phyloP scores from a whole-genome alignment of 2,797 vertebrate genomes.

The Ctenopoma multispine region DNA sequence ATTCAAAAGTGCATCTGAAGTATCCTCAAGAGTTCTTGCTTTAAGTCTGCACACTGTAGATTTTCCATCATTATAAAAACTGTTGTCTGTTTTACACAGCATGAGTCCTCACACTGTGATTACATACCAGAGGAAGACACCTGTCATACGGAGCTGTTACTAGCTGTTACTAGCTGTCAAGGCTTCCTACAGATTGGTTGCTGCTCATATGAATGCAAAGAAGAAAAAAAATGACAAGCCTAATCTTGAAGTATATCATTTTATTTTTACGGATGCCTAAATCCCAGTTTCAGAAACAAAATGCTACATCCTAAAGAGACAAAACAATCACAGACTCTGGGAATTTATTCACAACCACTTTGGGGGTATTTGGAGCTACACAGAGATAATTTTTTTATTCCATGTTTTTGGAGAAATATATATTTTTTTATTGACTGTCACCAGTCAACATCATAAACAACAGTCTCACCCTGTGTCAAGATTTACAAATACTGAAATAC shows the following conservation, averaged over 20 bases:
- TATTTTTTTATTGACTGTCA: too few relatives aligned
- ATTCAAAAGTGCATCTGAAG: slow-evolving; percentile 54
- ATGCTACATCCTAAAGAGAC: slow-evolving; percentile 28
- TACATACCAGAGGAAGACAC: slow-evolving; percentile 68
- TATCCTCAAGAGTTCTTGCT: slow-evolving; percentile 55
- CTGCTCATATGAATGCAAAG: slow-evolving; percentile 55
- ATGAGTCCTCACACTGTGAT: slow-evolving; percentile 70
- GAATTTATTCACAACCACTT: slow-evolving; percentile 22
- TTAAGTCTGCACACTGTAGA: slow-evolving; percentile 57
- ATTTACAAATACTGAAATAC: slow-evolving; percentile 51
- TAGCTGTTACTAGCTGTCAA: slow-evolving; percentile 70
- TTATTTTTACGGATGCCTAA: slow-evolving; percentile 42
- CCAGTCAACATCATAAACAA: too few relatives aligned
- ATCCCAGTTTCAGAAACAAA: slow-evolving; percentile 63
- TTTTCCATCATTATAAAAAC: slow-evolving; percentile 73
- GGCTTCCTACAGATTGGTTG: slow-evolving; percentile 68
- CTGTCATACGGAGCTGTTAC: slow-evolving; percentile 72
- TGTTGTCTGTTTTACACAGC: slow-evolving; percentile 75
- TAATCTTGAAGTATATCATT: slow-evolving; percentile 55
- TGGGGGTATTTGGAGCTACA: slow-evolving; percentile 17
- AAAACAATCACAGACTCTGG: slow-evolving; percentile 15
- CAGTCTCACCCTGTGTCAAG: slow-evolving; percentile 38
- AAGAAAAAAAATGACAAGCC: slow-evolving; percentile 54
- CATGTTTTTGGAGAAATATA: slow-evolving; percentile 25
- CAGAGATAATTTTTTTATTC: slow-evolving; percentile 1